These are phyloP conservation scores for Reticulitermes lucifugus DNA, from an alignment of 2,888 invertebrate species.

Conservation along the genomic window DNA sequence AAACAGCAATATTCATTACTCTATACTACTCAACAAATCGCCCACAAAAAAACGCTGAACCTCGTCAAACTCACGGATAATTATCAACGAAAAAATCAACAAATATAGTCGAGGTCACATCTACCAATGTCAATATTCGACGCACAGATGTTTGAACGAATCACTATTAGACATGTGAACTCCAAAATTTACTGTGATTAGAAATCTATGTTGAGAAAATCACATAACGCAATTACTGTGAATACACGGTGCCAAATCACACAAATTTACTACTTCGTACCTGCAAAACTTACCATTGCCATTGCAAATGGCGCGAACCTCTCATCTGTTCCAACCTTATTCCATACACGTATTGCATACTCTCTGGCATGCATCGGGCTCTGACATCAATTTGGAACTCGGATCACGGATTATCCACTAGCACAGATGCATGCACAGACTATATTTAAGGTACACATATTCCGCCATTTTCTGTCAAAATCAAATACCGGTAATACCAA, in stretches of 20 bases:
- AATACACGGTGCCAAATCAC: not conserved
- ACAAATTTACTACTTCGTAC: not conserved
- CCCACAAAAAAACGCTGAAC: too few species aligned
- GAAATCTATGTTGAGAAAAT: not conserved
- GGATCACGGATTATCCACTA: too few species aligned
- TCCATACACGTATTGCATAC: not conserved
- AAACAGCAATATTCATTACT: not conserved
- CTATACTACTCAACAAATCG: not conserved
- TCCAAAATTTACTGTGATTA: not conserved
- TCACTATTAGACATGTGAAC: not conserved
- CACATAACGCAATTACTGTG: not conserved
- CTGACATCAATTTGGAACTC: too few species aligned
- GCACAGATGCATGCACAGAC: too few species aligned
- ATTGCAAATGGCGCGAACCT: constrained; percentile 66
- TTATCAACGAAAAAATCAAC: constrained; percentile 27
- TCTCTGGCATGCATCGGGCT: not conserved
- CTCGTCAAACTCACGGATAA: not conserved
- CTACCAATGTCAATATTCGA: constrained; percentile 37
- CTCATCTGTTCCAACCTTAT: constrained; percentile 29
- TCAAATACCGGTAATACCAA: too few species aligned
- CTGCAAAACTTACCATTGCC: constrained; percentile 63
- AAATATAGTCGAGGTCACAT: constrained; percentile 27
- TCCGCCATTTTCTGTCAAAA: too few species aligned
- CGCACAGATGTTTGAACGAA: not conserved
- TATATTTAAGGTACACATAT: too few species aligned